phyloP scores from a whole-genome alignment of 2,797 vertebrate species.

The Phylloscopus collybita region DNA sequence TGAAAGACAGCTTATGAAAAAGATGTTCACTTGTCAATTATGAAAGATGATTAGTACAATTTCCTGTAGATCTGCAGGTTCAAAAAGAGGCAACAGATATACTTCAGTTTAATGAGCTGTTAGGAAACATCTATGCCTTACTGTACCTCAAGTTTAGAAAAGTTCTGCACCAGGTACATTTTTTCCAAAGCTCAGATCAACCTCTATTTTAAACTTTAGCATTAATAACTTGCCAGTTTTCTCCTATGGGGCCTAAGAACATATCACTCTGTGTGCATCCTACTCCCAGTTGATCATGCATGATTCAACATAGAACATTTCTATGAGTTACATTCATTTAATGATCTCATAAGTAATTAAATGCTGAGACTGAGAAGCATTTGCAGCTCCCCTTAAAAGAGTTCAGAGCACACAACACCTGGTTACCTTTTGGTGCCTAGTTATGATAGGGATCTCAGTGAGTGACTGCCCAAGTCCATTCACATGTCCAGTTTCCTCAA shows the following conservation, averaged over 20 bases:
- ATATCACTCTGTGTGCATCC: neutral
- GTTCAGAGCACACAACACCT: neutral
- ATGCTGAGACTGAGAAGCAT: neutral
- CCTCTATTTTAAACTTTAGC: neutral
- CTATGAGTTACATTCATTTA: neutral
- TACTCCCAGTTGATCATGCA: neutral
- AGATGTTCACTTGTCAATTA: neutral
- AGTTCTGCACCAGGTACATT: neutral
- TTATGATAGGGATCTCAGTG: neutral
- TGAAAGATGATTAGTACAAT: neutral
- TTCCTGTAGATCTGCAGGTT: neutral
- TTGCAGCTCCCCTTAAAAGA: neutral
- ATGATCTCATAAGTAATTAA: neutral
- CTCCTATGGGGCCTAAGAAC: neutral
- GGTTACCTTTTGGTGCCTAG: neutral
- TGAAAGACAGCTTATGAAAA: constrained; percentile 7
- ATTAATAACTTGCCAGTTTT: neutral
- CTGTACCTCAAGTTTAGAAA: neutral
- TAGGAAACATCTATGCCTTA: neutral
- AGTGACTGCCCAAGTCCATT: neutral
- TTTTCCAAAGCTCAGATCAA: neutral
- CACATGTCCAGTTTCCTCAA: neutral
- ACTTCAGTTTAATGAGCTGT: neutral
- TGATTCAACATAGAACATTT: neutral
- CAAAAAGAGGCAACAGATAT: neutral